Evolutionary conservation across 2,797 vertebrate species (phyloP).

Genomic region (Dryobates pubescens): DNA sequence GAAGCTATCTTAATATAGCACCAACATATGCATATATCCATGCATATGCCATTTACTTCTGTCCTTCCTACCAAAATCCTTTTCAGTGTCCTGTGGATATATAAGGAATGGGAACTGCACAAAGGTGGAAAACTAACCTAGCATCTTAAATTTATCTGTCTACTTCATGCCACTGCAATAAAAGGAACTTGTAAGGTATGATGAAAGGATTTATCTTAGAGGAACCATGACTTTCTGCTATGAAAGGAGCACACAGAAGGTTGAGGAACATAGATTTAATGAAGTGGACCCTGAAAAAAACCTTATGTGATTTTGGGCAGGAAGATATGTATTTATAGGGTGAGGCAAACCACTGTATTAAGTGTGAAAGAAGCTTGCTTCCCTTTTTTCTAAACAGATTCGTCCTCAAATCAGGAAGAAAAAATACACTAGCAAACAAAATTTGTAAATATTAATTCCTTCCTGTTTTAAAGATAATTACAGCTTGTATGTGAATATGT

Average conservation of each 20-base stretch:
- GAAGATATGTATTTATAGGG: neutral
- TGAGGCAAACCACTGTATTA: neutral
- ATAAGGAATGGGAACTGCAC: neutral
- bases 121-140: neutral
- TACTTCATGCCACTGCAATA: neutral
- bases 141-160: neutral
- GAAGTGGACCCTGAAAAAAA: neutral
- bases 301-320: neutral
- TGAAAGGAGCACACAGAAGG: neutral
- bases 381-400: neutral
- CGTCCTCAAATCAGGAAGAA: neutral
- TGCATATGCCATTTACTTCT: neutral
- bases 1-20: neutral
- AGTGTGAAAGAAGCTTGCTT: neutral
- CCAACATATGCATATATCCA: neutral
- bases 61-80: neutral
- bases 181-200: neutral
- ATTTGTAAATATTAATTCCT: neutral
- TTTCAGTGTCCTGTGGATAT: neutral
- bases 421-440: neutral
- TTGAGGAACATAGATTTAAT: neutral
- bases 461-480: neutral
- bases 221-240: neutral
- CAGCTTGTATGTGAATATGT: neutral
- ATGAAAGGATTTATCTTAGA: neutral